Conservation (phyloP, 1,140 invertebrate species). For the Brevipalpus yothersi region DNA sequence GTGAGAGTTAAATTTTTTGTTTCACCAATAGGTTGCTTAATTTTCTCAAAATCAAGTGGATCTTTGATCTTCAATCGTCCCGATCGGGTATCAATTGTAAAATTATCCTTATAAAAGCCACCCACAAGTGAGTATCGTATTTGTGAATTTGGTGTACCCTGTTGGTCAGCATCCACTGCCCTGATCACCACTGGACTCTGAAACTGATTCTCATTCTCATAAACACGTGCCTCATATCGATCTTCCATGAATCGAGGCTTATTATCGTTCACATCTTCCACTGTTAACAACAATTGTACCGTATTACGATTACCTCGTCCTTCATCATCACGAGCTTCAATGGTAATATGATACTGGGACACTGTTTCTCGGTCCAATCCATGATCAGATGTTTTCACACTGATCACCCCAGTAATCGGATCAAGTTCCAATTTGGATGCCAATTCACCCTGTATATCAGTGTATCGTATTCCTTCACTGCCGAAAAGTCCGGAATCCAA, state of each 20-base stretch:
- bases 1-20: conserved; percentile 24
- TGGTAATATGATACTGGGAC: conserved; percentile 60
- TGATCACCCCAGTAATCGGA: conserved; percentile 50
- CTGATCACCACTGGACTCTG: conserved; percentile 42
- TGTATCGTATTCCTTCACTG: conserved; percentile 61
- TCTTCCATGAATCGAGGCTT: conserved; percentile 59
- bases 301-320: conserved; percentile 64
- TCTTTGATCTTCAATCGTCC: conserved; percentile 39
- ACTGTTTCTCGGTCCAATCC: conserved; percentile 69
- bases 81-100: conserved; percentile 43
- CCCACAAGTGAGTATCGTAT: conserved; percentile 55
- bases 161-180: conserved; percentile 16
- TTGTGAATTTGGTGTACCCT: conserved; percentile 55
- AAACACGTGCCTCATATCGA: conserved; percentile 15
- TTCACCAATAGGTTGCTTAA: conserved; percentile 11
- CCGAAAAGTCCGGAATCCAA: conserved; percentile 61
- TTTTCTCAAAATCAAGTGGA: conserved; percentile 49
- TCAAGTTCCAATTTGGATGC: conserved; percentile 56
- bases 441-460: conserved; percentile 46
- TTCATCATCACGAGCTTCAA: conserved; percentile 65
- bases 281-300: conserved; percentile 53
- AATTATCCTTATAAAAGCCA: conserved; percentile 32
- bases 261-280: conserved; percentile 68
- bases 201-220: conserved; percentile 50
- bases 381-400: conserved; percentile 32